Evolutionary conservation across 1,140 invertebrate species (phyloP), one percentile per base, ranked within the genome.

Genomic region (Cherax quadricarinatus): DNA sequence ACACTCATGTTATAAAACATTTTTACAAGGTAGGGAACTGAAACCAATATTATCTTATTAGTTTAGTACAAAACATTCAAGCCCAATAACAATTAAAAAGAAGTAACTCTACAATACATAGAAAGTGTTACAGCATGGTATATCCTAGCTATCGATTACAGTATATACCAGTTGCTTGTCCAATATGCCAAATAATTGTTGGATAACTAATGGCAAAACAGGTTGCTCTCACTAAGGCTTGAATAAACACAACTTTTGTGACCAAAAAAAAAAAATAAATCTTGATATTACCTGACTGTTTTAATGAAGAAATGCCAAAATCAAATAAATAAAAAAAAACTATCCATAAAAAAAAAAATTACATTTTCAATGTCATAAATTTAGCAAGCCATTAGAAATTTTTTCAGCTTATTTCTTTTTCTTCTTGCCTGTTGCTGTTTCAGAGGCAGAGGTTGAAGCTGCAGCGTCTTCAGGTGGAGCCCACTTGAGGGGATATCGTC

Each of bases 401-500:
- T 5, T 9, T 10, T 30, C 9, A 70, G 21, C 12, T n/a, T 89
- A 89, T 70, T 89, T 89, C 51, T 91, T 91, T 83, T 91, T 91
- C 57, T 91, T 91, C 83, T 91, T 91, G 18, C 73, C 78, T 14
- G 82, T 86, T 16, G 82, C 57, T 41, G 24, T 91, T 57, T 86
- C 89, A 62, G 53, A 24, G 6, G 70, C 24, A 48, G 89, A 86
- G 82, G 53, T 79, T 51, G 83, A 85, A 18, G 88, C 41, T 41
- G 84, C 12, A 21, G 49, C 49, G 6, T 91, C 89, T 49, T 91
- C 83, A 16, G 88, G 73, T 12, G 93, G 82, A 18, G 87, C 93
- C 93, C 93, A 93, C 82, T 89, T 92, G 18, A 93, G 82, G 41
- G 93, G 93, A 51, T 91, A 86, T 60, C 93, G 89, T 30, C 93